phyloP scores from a whole-genome alignment of 2,113 vertebrate species.

The Barbus barbus region DNA sequence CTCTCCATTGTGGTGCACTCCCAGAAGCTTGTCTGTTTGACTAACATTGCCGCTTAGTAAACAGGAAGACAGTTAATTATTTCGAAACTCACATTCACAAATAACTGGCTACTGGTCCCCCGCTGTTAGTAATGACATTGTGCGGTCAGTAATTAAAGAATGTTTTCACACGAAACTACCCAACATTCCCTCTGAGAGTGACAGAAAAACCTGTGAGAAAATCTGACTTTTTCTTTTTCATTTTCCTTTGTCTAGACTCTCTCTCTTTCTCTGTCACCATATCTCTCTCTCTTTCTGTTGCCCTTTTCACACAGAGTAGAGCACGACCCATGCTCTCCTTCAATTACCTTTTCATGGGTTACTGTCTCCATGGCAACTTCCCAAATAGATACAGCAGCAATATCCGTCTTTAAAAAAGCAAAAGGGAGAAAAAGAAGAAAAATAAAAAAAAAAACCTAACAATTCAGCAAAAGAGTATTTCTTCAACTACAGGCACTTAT shows the following conservation, averaged over 20 bases:
- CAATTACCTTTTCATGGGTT: slow-evolving; percentile 48
- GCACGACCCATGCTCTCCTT: slow-evolving; percentile 26
- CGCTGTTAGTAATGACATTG: slow-evolving; percentile 19
- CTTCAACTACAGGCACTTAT: neutral
- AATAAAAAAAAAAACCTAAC: too few species aligned
- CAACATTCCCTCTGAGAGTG: slow-evolving; percentile 46
- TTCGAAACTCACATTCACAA: slow-evolving; percentile 43
- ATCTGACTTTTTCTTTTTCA: neutral
- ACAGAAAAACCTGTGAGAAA: slow-evolving; percentile 64
- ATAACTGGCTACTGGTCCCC: slow-evolving; percentile 16
- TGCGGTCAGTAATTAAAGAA: slow-evolving; percentile 45
- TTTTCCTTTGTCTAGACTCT: slow-evolving; percentile 20
- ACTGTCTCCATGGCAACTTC: slow-evolving; percentile 53
- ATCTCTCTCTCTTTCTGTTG: slow-evolving; percentile 28
- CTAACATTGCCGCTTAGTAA: slow-evolving; percentile 13
- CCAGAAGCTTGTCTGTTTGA: slow-evolving; percentile 28
- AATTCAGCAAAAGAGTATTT: too few species aligned
- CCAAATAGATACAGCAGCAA: slow-evolving; percentile 46
- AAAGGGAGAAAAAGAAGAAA: neutral
- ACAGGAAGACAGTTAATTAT: slow-evolving; percentile 46
- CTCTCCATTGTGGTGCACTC: slow-evolving; percentile 6
- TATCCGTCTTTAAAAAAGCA: slow-evolving; percentile 2
- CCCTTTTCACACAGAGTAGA: slow-evolving; percentile 20
- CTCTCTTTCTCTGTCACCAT: slow-evolving; percentile 24
- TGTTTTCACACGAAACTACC: slow-evolving; percentile 6